Conservation (phyloP, 2,797 vertebrate genomes). For the Brachymystax lenok region DNA sequence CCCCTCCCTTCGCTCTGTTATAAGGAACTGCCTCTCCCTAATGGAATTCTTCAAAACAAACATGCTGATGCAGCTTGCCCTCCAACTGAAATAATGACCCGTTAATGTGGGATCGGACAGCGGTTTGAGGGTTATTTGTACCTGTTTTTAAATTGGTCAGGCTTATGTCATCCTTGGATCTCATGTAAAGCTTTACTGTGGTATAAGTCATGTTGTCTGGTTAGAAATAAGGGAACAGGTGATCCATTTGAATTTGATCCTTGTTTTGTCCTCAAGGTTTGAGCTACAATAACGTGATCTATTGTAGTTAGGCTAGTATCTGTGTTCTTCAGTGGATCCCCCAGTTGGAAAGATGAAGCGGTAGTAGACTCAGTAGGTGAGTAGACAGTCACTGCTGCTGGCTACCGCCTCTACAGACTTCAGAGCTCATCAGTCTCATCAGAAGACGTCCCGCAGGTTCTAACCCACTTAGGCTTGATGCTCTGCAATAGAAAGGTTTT, state of each 20-base stretch:
- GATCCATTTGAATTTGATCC: background rate
- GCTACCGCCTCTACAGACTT: background rate
- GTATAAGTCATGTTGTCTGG: background rate
- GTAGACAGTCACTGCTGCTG: background rate
- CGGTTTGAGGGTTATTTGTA: slow-evolving; percentile 32
- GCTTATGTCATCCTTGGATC: background rate
- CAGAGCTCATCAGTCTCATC: no score
- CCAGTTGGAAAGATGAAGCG: background rate
- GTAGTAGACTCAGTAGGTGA: background rate
- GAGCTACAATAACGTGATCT: background rate
- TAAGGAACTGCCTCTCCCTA: background rate
- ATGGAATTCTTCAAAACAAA: slow-evolving; percentile 43
- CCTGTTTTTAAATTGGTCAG: slow-evolving; percentile 31
- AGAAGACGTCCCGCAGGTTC: background rate
- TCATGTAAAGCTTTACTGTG: background rate
- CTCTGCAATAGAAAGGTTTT: background rate
- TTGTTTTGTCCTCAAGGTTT: background rate
- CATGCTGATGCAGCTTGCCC: slow-evolving; percentile 38
- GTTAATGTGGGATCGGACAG: slow-evolving; percentile 53
- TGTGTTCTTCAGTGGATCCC: background rate
- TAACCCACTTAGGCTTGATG: background rate
- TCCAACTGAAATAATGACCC: slow-evolving; percentile 33
- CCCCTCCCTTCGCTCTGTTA: slow-evolving; percentile 30
- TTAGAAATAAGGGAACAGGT: background rate
- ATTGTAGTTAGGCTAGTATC: background rate